Evolutionary conservation across 2,888 invertebrate genomes (phyloP).

Genomic region (Lamellibrachia satsuma): DNA sequence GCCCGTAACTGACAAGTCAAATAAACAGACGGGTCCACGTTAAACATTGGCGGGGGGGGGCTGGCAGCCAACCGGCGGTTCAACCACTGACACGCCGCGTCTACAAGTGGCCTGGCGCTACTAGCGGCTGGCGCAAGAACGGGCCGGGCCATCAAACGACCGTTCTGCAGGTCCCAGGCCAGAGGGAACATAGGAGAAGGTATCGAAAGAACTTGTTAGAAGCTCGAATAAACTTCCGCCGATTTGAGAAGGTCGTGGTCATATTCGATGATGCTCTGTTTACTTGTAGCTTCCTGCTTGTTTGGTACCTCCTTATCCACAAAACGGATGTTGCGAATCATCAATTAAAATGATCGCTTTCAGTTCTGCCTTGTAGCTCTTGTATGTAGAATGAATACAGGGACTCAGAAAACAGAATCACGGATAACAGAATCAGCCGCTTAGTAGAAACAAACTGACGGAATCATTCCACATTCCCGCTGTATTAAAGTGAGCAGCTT

Average conservation of each 20-base stretch:
- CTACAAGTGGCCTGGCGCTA: background rate
- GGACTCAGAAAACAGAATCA: too few relatives aligned
- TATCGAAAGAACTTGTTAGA: slow-evolving; percentile 5
- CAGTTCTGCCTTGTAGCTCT: too few relatives aligned
- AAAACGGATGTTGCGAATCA: background rate
- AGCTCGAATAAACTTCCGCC: background rate
- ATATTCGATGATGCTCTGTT: background rate
- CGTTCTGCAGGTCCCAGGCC: background rate
- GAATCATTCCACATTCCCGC: too few relatives aligned
- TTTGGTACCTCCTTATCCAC: background rate
- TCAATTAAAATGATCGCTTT: background rate
- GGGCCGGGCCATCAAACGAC: background rate
- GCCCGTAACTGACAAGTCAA: background rate
- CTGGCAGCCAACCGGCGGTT: background rate
- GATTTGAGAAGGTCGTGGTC: background rate
- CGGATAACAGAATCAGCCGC: too few relatives aligned
- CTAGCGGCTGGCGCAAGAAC: background rate
- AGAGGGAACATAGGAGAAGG: background rate
- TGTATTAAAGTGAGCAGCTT: too few relatives aligned
- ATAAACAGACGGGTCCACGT: background rate
- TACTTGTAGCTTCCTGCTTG: background rate
- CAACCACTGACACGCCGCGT: background rate
- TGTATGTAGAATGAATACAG: too few relatives aligned
- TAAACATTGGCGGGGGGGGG: background rate
- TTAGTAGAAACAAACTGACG: too few relatives aligned